phyloP scores from a whole-genome alignment of 2,797 vertebrate genomes.

The Falco cherrug region DNA sequence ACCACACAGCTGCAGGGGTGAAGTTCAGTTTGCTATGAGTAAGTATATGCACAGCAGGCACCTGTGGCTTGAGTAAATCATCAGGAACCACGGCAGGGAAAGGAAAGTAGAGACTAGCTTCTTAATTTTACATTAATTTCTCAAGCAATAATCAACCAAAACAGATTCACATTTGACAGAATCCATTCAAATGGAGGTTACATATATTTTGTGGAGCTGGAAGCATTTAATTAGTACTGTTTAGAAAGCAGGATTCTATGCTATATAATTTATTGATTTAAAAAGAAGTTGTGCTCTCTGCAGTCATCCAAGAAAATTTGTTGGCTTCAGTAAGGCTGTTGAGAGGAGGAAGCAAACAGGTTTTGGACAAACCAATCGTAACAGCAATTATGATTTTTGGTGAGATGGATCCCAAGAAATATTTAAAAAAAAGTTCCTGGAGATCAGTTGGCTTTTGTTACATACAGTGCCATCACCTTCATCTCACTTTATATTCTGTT shows the following conservation, averaged over 20 bases:
- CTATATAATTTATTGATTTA: not conserved
- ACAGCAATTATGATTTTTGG: not conserved
- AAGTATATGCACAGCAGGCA: not conserved
- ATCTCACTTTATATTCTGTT: not conserved
- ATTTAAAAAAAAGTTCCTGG: not conserved
- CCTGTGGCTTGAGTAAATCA: not conserved
- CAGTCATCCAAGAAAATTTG: not conserved
- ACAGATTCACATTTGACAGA: not conserved
- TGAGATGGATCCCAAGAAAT: not conserved
- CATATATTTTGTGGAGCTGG: not conserved
- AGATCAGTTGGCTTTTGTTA: not conserved
- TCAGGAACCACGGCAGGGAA: not conserved
- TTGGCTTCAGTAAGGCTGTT: not conserved
- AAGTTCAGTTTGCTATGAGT: not conserved
- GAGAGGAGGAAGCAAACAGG: not conserved
- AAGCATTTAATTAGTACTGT: not conserved
- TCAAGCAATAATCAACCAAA: not conserved
- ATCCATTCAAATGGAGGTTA: not conserved
- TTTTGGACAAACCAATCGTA: not conserved
- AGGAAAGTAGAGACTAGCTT: not conserved
- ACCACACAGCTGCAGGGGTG: not conserved
- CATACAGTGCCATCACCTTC: rapidly evolving
- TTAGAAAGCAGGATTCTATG: not conserved
- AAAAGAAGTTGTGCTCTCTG: not conserved
- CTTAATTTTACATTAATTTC: constrained; percentile 3